A percentile compares a stretch with the other conserved stretches of the same genome.
phyloP scores from a whole-genome alignment of 2,888 invertebrate species.

The Orchesella flavescens region DNA sequence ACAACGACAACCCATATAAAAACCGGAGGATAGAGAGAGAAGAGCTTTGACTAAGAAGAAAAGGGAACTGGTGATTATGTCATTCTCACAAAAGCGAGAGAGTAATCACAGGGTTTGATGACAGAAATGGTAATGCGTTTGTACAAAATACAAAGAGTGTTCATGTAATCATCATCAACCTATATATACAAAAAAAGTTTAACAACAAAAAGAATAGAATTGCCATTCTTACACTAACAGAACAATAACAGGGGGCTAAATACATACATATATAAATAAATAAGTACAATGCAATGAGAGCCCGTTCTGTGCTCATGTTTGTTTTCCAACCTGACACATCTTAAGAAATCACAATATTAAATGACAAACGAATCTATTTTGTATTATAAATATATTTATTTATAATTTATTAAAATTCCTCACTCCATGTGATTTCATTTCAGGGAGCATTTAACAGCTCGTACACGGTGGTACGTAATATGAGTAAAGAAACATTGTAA shows the following conservation, averaged over 20 bases:
- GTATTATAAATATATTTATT: too few species aligned
- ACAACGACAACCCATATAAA: too few species aligned
- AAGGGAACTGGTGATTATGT: constrained; percentile 27
- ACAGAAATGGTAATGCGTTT: constrained; percentile 24
- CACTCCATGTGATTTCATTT: too few species aligned
- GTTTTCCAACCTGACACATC: too few species aligned
- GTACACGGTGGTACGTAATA: too few species aligned
- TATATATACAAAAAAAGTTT: neutral
- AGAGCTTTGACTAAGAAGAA: constrained; percentile 15
- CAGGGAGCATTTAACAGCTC: too few species aligned
- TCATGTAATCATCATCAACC: neutral
- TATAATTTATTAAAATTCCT: too few species aligned
- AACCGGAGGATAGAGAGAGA: neutral
- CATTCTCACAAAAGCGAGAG: constrained; percentile 27
- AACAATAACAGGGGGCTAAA: neutral
- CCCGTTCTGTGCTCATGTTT: too few species aligned
- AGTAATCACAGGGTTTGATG: constrained; percentile 52
- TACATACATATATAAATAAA: neutral
- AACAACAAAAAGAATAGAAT: neutral
- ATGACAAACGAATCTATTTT: too few species aligned
- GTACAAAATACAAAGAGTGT: neutral
- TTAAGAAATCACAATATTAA: too few species aligned
- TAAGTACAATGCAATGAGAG: neutral
- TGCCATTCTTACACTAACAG: neutral
- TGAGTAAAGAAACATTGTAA: too few species aligned